phyloP scores from a whole-genome alignment of 2,113 vertebrate species.

The Aegithalos caudatus region DNA sequence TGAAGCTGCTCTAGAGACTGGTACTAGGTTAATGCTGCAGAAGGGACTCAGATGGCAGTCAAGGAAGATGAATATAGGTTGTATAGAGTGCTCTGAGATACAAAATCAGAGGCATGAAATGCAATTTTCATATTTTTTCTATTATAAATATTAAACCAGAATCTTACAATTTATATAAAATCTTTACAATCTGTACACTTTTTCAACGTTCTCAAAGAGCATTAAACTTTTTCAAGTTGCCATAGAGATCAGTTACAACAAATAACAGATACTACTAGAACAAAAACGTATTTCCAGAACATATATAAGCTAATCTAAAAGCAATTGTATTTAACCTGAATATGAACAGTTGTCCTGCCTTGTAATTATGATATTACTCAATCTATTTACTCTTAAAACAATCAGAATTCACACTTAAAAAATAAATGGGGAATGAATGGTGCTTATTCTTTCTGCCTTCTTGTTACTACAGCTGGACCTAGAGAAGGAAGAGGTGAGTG shows the following conservation, averaged over 20 bases:
- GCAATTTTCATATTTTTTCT: slow-evolving; percentile 58
- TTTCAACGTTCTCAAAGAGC: slow-evolving; percentile 20
- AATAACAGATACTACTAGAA: neutral
- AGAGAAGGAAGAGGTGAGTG: neutral
- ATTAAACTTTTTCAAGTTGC: slow-evolving; percentile 29
- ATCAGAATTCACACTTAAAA: neutral
- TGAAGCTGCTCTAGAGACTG: neutral
- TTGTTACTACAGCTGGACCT: neutral
- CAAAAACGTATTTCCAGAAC: neutral
- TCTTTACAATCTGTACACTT: slow-evolving; percentile 74
- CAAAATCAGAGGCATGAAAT: neutral
- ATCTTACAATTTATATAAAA: slow-evolving; percentile 67
- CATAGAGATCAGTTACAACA: neutral
- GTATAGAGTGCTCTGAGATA: neutral
- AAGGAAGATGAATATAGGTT: neutral
- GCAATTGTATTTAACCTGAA: neutral
- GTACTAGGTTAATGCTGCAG: neutral
- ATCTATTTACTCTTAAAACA: neutral
- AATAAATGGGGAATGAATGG: neutral
- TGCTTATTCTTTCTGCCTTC: neutral
- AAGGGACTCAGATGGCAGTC: neutral
- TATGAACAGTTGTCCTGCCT: neutral
- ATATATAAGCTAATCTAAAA: neutral
- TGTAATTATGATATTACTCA: neutral
- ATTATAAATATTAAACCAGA: slow-evolving; percentile 72